These are phyloP conservation scores for Deroptyus accipitrinus DNA, from an alignment of 2,113 vertebrate species.

Conservation along the genomic window DNA sequence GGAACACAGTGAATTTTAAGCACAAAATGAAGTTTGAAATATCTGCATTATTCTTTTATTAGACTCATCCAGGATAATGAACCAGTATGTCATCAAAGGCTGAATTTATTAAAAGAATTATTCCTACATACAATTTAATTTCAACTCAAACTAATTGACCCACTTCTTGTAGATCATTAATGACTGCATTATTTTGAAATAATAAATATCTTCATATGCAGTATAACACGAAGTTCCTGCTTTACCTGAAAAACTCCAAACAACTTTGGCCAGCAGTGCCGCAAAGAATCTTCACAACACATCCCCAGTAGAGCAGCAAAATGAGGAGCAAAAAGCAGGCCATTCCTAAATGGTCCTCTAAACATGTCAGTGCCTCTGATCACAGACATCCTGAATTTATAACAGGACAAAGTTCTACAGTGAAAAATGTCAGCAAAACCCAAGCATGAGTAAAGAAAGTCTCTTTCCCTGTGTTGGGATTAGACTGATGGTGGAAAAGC, in stretches of 20 bases:
- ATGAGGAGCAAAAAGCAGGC: background rate
- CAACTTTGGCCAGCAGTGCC: background rate
- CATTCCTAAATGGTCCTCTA: background rate
- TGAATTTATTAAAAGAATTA: background rate
- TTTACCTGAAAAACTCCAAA: background rate
- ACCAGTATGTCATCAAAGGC: background rate
- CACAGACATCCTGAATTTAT: accelerated
- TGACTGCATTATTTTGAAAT: background rate
- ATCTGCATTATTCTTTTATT: background rate
- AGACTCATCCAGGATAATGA: background rate
- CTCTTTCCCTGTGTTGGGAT: background rate
- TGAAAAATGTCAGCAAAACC: background rate
- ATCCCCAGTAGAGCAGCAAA: background rate
- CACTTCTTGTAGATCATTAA: background rate
- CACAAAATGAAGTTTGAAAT: background rate
- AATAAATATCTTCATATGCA: background rate
- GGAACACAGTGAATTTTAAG: background rate
- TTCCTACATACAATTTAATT: background rate
- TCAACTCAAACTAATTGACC: background rate
- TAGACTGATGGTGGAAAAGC: background rate
- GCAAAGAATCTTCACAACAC: background rate
- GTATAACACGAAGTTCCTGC: background rate
- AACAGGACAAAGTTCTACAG: background rate
- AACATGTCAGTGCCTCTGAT: background rate
- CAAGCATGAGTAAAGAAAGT: background rate